Evolutionary conservation across 30 jellyfish, hydroid and myxozoan genomes (phyloP).

Genomic region (Sanderia malayensis): DNA sequence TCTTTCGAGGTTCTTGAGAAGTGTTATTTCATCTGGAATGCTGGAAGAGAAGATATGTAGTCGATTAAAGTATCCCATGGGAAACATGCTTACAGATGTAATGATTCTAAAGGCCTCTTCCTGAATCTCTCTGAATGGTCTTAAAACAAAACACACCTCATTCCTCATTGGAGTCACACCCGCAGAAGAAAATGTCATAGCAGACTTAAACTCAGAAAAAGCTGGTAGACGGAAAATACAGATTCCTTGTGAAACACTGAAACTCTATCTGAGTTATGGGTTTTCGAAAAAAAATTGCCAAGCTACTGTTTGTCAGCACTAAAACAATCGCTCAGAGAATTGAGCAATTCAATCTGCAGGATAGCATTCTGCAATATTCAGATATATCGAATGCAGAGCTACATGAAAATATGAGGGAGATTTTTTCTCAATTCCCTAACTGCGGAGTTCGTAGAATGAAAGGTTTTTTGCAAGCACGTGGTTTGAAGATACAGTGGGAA

Average conservation of each 20-base stretch:
- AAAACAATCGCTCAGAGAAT: conserved; percentile 7
- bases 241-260: conserved; percentile 15
- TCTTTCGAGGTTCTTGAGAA: background rate
- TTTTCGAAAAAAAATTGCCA: conserved; percentile 22
- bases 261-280: conserved; percentile 24
- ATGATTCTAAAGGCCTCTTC: too few species aligned
- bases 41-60: background rate
- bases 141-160: too few species aligned
- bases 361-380: background rate
- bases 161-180: too few species aligned
- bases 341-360: conserved; percentile 2
- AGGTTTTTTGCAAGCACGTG: conserved; percentile 43
- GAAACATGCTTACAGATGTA: too few species aligned
- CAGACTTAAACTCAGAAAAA: too few species aligned
- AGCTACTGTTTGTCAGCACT: conserved; percentile 4
- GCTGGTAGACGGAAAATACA: conserved; percentile 9
- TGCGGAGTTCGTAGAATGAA: conserved; percentile 56
- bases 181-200: too few species aligned
- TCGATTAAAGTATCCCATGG: too few species aligned
- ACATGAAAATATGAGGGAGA: background rate
- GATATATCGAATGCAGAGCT: background rate
- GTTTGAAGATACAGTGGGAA: conserved; percentile 34
- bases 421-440: conserved; percentile 34
- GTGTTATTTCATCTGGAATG: background rate
- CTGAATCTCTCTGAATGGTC: too few species aligned